Base-by-base conservation (phyloP, 2,113 vertebrate genomes). In the Psittacula cyanocephala region DNA sequence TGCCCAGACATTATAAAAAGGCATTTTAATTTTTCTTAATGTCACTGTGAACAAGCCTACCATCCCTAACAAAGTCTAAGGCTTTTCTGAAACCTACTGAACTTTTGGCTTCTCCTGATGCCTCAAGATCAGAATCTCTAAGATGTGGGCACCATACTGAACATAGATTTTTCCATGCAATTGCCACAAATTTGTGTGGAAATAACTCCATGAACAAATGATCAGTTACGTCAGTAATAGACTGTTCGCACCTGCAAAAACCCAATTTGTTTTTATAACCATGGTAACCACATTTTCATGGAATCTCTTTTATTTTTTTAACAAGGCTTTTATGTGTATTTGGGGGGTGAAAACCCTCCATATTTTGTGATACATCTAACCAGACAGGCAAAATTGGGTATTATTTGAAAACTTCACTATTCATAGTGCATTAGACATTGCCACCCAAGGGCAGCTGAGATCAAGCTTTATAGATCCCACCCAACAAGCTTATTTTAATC, bases 181-280 rank as follows among this genome's bases (percentile, higher is more conserved):
- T 55, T 96, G 81, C 75, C 63, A 80, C 49, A 88, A 24, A 77
- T 82, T 62, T 88, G 23, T 67, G 59, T 87, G 81, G 91, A 95
- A 96, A 96, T 77, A 94, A 67, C 75, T 74, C 7, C 53, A 77
- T 59, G 72, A 82, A 94, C 43, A 84, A 88, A 75, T 68, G 74
- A 91, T 86, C 46, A 43, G 37, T 74, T 80, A 82, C 17, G 39
- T 91, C 79, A 80, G 81, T 86, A 89, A 92, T 33, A 94, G 41
- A 53, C 79, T 70, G 63, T 60, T 89, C 91, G 91, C 91, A 95
- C 91, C 87, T 95, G 84, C 78, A 95, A 95, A 93, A 92, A 65
- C 63, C 27, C 25, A 13, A 39, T 87, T 94, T 95, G 85, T 95
- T 96, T 96, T 89, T 91, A 93, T 72, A 93, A 85, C 89, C 53